Conservation (phyloP, 2,797 vertebrate species). For the Coilia nasus region DNA sequence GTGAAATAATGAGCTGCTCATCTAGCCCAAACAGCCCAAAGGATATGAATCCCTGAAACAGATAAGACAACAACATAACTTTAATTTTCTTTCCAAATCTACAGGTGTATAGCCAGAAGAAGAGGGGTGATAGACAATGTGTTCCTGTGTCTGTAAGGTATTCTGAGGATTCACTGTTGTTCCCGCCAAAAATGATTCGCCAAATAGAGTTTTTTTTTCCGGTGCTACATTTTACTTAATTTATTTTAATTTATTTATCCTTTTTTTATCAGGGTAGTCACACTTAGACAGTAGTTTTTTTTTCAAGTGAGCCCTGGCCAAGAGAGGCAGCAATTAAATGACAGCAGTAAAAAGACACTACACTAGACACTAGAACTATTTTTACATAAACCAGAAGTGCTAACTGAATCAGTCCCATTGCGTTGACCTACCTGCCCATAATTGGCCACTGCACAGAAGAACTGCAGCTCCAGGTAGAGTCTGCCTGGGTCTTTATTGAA, state of each 20-base stretch:
- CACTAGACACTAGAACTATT: too few species aligned
- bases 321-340: too few species aligned
- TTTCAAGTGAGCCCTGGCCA: too few species aligned
- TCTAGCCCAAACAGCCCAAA: slow-evolving; percentile 97
- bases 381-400: not conserved
- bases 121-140: not conserved
- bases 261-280: too few species aligned
- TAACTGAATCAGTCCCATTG: too few species aligned
- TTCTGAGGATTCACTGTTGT: too few species aligned
- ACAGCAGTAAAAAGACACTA: too few species aligned
- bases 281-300: too few species aligned
- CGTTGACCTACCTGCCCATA: slow-evolving; percentile 88
- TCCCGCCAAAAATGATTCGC: too few species aligned
- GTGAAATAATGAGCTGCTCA: slow-evolving; percentile 92
- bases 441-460: slow-evolving; percentile 96
- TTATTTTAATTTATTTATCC: too few species aligned
- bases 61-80: not conserved
- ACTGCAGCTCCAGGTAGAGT: slow-evolving; percentile 94
- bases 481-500: slow-evolving; percentile 92
- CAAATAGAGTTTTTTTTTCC: not conserved
- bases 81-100: not conserved
- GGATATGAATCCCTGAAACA: slow-evolving; percentile 89
- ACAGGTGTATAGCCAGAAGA: too few species aligned
- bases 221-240: too few species aligned
- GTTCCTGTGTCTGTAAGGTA: not conserved